A percentile compares a stretch with the other conserved stretches of the same genome.
These are phyloP conservation scores for Mionectes macconnelli DNA, from an alignment of 2,113 vertebrate genomes.

Conservation along the genomic window DNA sequence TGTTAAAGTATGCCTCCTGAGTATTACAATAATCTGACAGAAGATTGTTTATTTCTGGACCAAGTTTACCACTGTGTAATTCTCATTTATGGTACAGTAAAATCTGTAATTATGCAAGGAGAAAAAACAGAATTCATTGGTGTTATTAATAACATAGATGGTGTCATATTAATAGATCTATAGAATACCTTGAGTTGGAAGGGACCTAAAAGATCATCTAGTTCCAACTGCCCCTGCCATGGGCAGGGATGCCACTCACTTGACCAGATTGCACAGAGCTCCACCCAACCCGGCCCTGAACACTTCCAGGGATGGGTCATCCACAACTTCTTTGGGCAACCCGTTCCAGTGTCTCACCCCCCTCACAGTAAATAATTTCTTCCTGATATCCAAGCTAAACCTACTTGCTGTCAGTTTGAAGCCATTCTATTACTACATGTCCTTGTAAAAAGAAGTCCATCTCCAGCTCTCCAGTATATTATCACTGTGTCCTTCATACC, in stretches of 20 bases:
- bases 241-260: not conserved
- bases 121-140: not conserved
- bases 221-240: fast-evolving
- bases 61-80: not conserved
- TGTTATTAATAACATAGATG: not conserved
- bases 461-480: not conserved
- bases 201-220: not conserved
- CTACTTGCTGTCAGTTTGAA: not conserved
- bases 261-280: not conserved
- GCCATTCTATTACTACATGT: not conserved
- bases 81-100: not conserved
- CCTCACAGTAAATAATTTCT: not conserved
- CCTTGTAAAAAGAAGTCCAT: not conserved
- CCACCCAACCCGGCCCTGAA: not conserved
- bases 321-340: not conserved
- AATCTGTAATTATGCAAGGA: not conserved
- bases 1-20: not conserved
- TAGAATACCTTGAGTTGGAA: not conserved
- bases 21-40: not conserved
- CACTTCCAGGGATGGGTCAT: not conserved
- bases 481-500: not conserved
- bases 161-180: not conserved
- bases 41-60: not conserved
- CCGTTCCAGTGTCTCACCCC: not conserved
- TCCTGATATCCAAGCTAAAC: not conserved